Evolutionary conservation across 2,797 vertebrate genomes (phyloP), one percentile per base, ranked within the genome.

Genomic region (Oophaga sylvatica): DNA sequence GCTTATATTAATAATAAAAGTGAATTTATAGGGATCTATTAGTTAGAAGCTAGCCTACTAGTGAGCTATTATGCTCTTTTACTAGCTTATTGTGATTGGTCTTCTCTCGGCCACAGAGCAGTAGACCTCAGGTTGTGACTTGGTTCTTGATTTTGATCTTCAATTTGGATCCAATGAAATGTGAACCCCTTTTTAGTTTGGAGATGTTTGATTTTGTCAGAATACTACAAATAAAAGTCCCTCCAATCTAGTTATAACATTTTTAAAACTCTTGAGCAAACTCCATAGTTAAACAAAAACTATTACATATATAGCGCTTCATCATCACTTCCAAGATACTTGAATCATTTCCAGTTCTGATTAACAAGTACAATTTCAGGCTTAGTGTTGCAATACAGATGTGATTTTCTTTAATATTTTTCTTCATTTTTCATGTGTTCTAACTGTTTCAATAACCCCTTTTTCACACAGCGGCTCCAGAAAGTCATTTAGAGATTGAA

Each of bases 321-420:
- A 79, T 89, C 63, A 84, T 65, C 63, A 45, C n/a, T 70, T 83
- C 53, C 78, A 81, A 67, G 19, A 65, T 17, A 76, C 79, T 89
- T 62, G 48, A 81, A 85, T 85, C 48, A 82, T 85, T 29, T 70
- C 31, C n/a, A 70, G 62, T 53, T 85, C n/a, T 57, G 48, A 65
- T 53, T 82, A 85, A 77, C 77, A 77, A 79, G 48, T 60, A 82
- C 68, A 70, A 86, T 81, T 70, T 31, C 26, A 15, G 29, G 31
- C 87, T 83, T 71, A 81, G 73, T 77, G 53, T 78, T 31, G 22
- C 53, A 89, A 53, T 75, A 11, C 11, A 19, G 20, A 80, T 88
- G 65, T 68, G 60, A 76, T 85, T 76, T 81, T 15, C 9, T 35
- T 35, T 56, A 17, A 62, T 84, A 22, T 78, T 81, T 85, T 81